Base-by-base conservation (phyloP, 2,113 vertebrate genomes). In the Syngnathus typhle region DNA sequence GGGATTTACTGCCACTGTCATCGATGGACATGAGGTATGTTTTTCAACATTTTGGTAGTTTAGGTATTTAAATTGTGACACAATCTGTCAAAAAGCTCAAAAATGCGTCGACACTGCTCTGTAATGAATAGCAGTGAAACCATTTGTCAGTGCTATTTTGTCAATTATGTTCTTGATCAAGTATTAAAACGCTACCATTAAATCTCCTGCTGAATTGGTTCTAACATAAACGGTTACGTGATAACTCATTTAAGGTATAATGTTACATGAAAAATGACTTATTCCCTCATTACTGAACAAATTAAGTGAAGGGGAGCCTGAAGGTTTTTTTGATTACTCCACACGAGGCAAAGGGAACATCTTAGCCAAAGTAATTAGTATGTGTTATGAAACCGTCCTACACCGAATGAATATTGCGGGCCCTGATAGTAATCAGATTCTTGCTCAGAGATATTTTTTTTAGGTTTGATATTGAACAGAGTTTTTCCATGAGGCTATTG, bases 331-430 rank as follows among this genome's bases (percentile, higher is more conserved):
- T 61, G 8, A 60, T 12, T 41, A 41, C 5, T 0, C 10, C 9
- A 61, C 19, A n/a, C 59, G 19, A 61, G 59, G 38, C 38, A 41
- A n/a, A 41, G 4, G 39, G 59, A 61, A 61, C 10, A 39, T 38
- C 36, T 39, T 60, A 38, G 59, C 59, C 6, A 23, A 61, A 41
- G 37, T 12, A 38, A 60, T 60, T 60, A 32, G 27, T 32, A 38
- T 60, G 58, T 39, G n/a, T 61, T 41, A 61, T 61, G 59, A 12
- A 61, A 61, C 19, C 41, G 59, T 61, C 59, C 59, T 13, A 27
- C 5, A 7, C 9, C 15, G 59, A 61, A 61, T 61, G 39, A n/a
- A 61, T 60, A 38, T 41, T 18, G n/a, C 36, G 38, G 9, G n/a
- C 39, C 60, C n/a, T 62, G 36, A 60, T 39, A 6, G 13, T 60